These are phyloP conservation scores for Distichodus sexfasciatus DNA, from an alignment of 2,797 vertebrate genomes.

Conservation along the genomic window DNA sequence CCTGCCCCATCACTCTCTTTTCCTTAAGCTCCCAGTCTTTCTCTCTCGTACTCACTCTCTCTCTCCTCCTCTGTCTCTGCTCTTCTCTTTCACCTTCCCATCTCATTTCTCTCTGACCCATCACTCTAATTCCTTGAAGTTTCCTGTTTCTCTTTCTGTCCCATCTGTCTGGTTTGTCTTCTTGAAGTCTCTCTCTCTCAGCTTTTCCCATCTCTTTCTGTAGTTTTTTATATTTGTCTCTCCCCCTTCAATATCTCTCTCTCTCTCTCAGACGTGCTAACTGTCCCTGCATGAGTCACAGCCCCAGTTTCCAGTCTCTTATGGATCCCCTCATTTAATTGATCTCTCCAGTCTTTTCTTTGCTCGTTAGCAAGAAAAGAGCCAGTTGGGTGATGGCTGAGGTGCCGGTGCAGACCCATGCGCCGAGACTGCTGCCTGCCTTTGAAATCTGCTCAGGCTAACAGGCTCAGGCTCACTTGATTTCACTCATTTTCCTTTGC, in stretches of 20 bases:
- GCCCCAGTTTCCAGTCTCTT: constrained; percentile 39
- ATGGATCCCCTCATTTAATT: constrained; percentile 45
- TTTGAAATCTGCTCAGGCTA: constrained; percentile 20
- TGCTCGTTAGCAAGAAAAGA: constrained; percentile 41
- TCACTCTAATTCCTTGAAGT: too few species aligned
- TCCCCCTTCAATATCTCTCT: too few species aligned
- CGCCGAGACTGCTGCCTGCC: constrained; percentile 17
- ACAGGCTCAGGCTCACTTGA: constrained; percentile 14
- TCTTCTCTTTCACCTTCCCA: constrained; percentile 36
- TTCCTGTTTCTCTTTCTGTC: too few species aligned
- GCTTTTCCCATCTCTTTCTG: too few species aligned
- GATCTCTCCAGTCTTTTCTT: constrained; percentile 46
- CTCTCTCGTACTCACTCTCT: constrained; percentile 28
- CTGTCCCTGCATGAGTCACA: constrained; percentile 42
- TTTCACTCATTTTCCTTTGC: constrained; percentile 17
- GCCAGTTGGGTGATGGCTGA: constrained; percentile 14
- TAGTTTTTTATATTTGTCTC: too few species aligned
- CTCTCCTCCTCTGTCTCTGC: constrained; percentile 31
- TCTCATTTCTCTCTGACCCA: too few species aligned
- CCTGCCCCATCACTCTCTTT: constrained; percentile 22
- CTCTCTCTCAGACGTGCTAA: constrained; percentile 36
- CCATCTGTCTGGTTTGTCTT: too few species aligned
- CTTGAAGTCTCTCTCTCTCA: constrained; percentile 44
- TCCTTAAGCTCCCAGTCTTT: constrained; percentile 38
- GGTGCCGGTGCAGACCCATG: constrained; percentile 10